A percentile compares a stretch with the other conserved stretches of the same genome.
These are phyloP conservation scores for Myiagra hebetior DNA, from an alignment of 2,113 vertebrate species.

Conservation along the genomic window DNA sequence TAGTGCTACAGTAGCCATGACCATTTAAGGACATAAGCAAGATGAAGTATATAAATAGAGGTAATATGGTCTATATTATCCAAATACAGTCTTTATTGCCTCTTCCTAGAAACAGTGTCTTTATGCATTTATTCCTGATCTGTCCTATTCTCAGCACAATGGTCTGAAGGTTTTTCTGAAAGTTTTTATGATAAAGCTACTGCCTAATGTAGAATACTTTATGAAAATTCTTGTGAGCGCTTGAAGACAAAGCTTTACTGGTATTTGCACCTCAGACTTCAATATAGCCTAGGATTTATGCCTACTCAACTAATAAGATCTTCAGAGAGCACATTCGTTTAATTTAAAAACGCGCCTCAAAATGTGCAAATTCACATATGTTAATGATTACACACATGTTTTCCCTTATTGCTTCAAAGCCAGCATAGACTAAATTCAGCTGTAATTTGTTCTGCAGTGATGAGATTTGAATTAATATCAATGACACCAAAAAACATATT, in stretches of 20 bases:
- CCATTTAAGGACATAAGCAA: neutral
- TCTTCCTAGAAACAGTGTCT: neutral
- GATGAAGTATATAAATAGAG: neutral
- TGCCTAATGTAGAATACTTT: neutral
- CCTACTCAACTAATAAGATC: neutral
- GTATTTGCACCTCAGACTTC: neutral
- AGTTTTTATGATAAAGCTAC: neutral
- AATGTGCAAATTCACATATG: conserved; percentile 43
- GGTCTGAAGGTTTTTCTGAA: neutral
- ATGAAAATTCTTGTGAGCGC: neutral
- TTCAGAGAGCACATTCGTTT: neutral
- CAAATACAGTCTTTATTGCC: neutral
- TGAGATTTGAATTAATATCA: conserved; percentile 3
- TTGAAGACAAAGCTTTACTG: neutral
- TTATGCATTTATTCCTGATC: neutral
- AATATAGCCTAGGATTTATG: neutral
- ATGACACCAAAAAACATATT: neutral
- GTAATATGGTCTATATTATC: neutral
- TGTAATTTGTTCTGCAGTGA: conserved; percentile 6
- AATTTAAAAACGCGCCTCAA: rapidly evolving
- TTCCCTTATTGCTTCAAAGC: conserved; percentile 25
- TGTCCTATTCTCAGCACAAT: neutral
- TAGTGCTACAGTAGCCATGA: neutral
- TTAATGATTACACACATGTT: conserved; percentile 5
- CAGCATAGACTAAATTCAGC: neutral